phyloP scores from a whole-genome alignment of 2,113 vertebrate species.

The Eptesicus fuscus region DNA sequence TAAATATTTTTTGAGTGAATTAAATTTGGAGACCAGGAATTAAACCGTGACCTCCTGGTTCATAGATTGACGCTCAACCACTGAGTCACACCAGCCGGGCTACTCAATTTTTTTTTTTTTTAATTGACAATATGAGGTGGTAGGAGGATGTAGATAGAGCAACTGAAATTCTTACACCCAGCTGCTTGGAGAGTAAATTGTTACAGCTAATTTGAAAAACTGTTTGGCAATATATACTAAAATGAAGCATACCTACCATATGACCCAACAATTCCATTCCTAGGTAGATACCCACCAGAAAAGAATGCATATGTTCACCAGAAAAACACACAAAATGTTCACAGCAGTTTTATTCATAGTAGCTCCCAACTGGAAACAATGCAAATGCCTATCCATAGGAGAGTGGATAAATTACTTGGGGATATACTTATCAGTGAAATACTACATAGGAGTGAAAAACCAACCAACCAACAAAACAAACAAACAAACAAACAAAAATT shows the following conservation, averaged over 20 bases:
- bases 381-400: not conserved
- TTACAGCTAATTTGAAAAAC: not conserved
- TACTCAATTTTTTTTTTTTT: not conserved
- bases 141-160: not conserved
- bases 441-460: not conserved
- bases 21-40: not conserved
- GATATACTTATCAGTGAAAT: not conserved
- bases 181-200: not conserved
- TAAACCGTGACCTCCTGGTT: not conserved
- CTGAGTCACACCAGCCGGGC: not conserved
- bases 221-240: not conserved
- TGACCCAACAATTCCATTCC: not conserved
- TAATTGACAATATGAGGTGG: not conserved
- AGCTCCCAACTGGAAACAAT: not conserved
- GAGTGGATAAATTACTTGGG: not conserved
- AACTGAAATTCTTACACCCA: not conserved
- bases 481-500: not conserved
- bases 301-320: not conserved
- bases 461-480: not conserved
- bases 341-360: not conserved
- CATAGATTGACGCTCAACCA: not conserved
- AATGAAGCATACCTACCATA: not conserved
- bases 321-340: not conserved
- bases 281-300: not conserved
- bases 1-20: slow-evolving; percentile 26